A percentile compares a stretch with the other conserved stretches of the same genome.
Evolutionary conservation across 2,888 invertebrate species (phyloP).

Genomic region (Gymnoscelis rufifasciata): DNA sequence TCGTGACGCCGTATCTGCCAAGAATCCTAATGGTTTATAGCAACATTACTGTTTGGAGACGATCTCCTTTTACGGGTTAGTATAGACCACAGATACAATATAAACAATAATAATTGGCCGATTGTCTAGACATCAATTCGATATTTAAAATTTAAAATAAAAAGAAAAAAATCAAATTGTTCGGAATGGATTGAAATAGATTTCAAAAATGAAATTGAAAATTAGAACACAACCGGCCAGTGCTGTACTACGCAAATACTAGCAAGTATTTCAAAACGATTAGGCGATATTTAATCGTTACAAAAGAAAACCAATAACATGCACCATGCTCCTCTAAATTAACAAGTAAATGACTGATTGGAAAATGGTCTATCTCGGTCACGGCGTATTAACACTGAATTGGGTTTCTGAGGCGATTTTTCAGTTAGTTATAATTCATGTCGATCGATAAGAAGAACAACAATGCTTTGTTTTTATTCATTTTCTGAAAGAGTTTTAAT

Average conservation of each 20-base stretch:
- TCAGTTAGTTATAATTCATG: slow-evolving; percentile 52
- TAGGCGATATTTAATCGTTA: slow-evolving; percentile 51
- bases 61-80: background rate
- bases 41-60: slow-evolving; percentile 15
- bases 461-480: slow-evolving; percentile 48
- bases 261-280: slow-evolving; percentile 36
- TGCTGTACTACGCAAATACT: slow-evolving; percentile 28
- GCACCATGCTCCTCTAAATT: slow-evolving; percentile 74
- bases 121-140: too few species aligned
- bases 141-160: too few species aligned
- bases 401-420: slow-evolving; percentile 72
- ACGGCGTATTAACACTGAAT: slow-evolving; percentile 75
- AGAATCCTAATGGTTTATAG: slow-evolving; percentile 15
- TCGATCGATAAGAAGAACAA: slow-evolving; percentile 58
- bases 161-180: too few species aligned
- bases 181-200: background rate
- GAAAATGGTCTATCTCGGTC: slow-evolving; percentile 65
- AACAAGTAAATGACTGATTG: slow-evolving; percentile 75
- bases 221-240: slow-evolving; percentile 30
- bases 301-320: slow-evolving; percentile 69
- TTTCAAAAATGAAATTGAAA: slow-evolving; percentile 20
- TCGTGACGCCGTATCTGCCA: slow-evolving; percentile 17
- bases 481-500: slow-evolving; percentile 20
- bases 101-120: too few species aligned
- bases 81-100: too few species aligned